Percentiles rank a stretch among this genome's conserved stretches.
Conservation (phyloP, 2,797 vertebrate genomes). For the Catharus ustulatus region DNA sequence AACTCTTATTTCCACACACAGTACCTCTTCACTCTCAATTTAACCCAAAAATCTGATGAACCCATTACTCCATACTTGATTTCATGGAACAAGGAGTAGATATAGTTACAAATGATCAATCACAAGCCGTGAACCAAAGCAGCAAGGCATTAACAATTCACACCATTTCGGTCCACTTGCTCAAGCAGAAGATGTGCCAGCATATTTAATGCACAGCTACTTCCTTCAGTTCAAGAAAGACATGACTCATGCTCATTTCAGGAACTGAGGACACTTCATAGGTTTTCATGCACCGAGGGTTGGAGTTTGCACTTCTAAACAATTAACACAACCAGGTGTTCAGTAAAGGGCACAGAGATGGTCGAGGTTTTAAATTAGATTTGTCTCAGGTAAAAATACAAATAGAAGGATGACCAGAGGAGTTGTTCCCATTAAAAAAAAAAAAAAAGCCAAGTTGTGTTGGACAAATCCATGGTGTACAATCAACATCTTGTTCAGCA, state of each 20-base stretch:
- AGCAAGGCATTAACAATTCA: conserved; percentile 98
- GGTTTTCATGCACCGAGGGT: conserved; percentile 48
- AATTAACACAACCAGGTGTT: conserved; percentile 73
- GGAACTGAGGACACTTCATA: conserved; percentile 75
- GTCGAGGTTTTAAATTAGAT: conserved; percentile 29
- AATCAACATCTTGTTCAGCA: conserved; percentile 74
- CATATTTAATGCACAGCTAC: conserved; percentile 95
- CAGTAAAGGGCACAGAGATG: neutral
- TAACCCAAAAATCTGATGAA: conserved; percentile 95
- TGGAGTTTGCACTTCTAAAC: conserved; percentile 37
- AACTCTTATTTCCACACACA: conserved; percentile 88
- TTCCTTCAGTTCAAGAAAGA: conserved; percentile 84
- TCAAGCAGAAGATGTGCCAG: conserved; percentile 89
- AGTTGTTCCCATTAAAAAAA: conserved; percentile 17
- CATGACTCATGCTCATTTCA: conserved; percentile 83
- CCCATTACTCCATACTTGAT: conserved; percentile 92
- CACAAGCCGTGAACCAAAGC: conserved; percentile 91
- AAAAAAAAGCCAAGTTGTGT: conserved; percentile 49
- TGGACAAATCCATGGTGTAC: conserved; percentile 55
- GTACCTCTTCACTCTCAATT: conserved; percentile 97
- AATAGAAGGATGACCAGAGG: conserved; percentile 13
- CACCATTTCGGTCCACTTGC: conserved; percentile 95
- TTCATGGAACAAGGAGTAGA: conserved; percentile 98
- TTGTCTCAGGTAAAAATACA: conserved; percentile 37
- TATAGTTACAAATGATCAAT: conserved; percentile 99